Conservation (phyloP, 1,140 invertebrate species). For the Bathynomus jamesi region DNA sequence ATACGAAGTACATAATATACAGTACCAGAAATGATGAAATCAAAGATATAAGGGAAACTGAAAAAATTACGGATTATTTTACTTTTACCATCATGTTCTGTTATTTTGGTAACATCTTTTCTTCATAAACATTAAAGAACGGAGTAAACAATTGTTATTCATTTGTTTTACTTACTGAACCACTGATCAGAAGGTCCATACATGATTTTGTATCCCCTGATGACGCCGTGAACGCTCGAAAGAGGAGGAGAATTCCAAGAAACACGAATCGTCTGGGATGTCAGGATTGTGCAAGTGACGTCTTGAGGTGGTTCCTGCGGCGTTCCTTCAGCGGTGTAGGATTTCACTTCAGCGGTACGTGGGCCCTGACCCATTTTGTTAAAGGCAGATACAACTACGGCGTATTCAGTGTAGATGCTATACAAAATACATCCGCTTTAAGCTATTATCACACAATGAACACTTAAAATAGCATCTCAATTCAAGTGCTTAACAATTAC, state of each 20-base stretch:
- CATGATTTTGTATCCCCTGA: conserved; percentile 93
- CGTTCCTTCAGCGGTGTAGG: conserved; percentile 83
- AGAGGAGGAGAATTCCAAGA: conserved; percentile 86
- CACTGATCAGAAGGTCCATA: conserved; percentile 85
- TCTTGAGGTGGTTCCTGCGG: conserved; percentile 81
- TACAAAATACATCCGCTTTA: no score
- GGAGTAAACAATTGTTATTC: no score
- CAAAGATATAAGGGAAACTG: no score
- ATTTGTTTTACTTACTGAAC: conserved; percentile 67
- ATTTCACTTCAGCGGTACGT: conserved; percentile 75
- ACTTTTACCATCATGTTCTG: no score
- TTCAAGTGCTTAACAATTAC: no score
- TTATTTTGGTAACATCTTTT: no score
- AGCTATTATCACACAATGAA: no score
- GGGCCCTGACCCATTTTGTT: conserved; percentile 90
- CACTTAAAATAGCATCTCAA: no score
- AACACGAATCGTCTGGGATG: conserved; percentile 85
- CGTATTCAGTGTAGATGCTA: conserved; percentile 84
- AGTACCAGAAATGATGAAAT: no score
- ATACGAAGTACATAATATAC: neutral
- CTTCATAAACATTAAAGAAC: no score
- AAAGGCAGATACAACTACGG: conserved; percentile 90
- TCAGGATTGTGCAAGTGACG: conserved; percentile 79
- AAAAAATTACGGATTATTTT: no score
- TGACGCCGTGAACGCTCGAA: conserved; percentile 82